These are phyloP conservation scores for Drosophila meridiana DNA, from an alignment of 2,888 invertebrate genomes.

Conservation along the genomic window DNA sequence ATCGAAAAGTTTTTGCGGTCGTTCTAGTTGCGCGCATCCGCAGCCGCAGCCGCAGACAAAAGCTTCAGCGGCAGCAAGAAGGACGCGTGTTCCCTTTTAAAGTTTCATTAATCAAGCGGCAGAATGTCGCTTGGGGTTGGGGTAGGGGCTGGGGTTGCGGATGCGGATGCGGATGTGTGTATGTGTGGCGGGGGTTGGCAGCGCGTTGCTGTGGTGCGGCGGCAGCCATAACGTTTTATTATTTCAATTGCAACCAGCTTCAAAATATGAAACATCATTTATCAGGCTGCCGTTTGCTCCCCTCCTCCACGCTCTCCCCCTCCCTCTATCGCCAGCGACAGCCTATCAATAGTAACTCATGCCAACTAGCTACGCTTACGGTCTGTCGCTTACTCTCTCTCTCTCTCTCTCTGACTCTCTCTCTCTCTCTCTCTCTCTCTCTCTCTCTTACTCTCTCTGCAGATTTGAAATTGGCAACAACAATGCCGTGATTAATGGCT, in stretches of 20 bases:
- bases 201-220: constrained; percentile 6
- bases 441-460: constrained; percentile 7
- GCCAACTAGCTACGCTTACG: not conserved
- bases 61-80: constrained; percentile 30
- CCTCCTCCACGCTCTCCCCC: not conserved
- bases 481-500: constrained; percentile 78
- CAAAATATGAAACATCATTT: constrained; percentile 77
- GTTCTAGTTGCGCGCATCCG: constrained; percentile 58
- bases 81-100: constrained; percentile 70
- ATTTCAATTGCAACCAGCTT: constrained; percentile 73
- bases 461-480: constrained; percentile 77
- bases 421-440: not conserved
- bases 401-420: not conserved
- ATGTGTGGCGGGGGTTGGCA: not conserved
- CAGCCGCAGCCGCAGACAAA: constrained; percentile 48
- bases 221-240: constrained; percentile 62
- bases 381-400: constrained; percentile 3
- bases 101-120: constrained; percentile 75
- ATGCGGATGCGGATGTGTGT: not conserved
- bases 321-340: not conserved
- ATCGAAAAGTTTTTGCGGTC: constrained; percentile 74
- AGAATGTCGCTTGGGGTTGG: not conserved
- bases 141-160: not conserved
- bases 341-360: constrained; percentile 5
- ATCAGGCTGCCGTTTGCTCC: constrained; percentile 47